Conservation (phyloP, 2,888 invertebrate species). For the Liopterus haemorrhoidalis region DNA sequence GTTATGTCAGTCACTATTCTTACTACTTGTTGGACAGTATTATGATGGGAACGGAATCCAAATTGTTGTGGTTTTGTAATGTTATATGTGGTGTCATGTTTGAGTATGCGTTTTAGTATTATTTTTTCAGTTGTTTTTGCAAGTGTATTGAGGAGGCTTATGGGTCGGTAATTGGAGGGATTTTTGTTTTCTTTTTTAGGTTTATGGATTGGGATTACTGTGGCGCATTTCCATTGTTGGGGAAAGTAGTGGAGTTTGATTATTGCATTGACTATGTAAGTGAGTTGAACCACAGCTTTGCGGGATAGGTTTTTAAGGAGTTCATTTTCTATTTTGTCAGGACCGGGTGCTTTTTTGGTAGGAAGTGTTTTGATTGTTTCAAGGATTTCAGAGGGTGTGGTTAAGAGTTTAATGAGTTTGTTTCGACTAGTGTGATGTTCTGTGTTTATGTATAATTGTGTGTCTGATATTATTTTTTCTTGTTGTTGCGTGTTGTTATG, state of each 20-base stretch:
- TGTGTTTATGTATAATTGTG: not conserved
- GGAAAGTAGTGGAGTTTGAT: slow-evolving; percentile 23
- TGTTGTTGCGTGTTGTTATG: not conserved
- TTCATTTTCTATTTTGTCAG: slow-evolving; percentile 24
- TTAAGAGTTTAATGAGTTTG: not conserved
- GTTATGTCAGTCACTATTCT: slow-evolving; percentile 34
- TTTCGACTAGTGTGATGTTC: not conserved
- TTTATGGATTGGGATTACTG: slow-evolving; percentile 23
- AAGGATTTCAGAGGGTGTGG: slow-evolving; percentile 19
- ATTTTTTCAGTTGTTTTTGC: slow-evolving; percentile 30
- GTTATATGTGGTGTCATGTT: slow-evolving; percentile 24
- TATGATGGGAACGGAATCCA: slow-evolving; percentile 36
- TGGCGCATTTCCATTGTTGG: slow-evolving; percentile 22
- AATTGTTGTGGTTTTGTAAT: slow-evolving; percentile 30
- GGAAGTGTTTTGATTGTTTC: slow-evolving; percentile 18
- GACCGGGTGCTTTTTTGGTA: slow-evolving; percentile 28
- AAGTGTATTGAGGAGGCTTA: slow-evolving; percentile 22
- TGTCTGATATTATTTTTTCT: not conserved
- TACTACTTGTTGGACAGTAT: slow-evolving; percentile 34
- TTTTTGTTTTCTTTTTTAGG: slow-evolving; percentile 19
- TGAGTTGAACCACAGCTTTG: slow-evolving; percentile 25
- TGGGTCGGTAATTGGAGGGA: slow-evolving; percentile 25
- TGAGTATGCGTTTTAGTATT: slow-evolving; percentile 24
- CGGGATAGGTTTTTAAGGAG: slow-evolving; percentile 26
- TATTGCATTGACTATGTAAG: slow-evolving; percentile 19